phyloP scores from a whole-genome alignment of 23 tunicate species.

The Pegea sp. region DNA sequence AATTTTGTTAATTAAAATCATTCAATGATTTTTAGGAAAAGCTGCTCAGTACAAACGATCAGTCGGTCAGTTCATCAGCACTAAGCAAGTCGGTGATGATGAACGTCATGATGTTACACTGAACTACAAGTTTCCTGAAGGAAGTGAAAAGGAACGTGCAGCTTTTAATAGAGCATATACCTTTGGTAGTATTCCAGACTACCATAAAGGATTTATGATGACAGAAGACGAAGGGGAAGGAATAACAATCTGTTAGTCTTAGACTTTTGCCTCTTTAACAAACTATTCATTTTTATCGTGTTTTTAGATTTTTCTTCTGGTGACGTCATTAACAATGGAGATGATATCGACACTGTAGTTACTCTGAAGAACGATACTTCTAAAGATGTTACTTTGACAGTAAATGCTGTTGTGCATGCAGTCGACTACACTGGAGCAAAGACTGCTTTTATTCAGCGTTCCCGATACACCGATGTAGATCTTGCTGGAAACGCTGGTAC shows the following conservation, averaged over 20 bases:
- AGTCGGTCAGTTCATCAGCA: slow-evolving; percentile 81
- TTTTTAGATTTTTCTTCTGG: slow-evolving; percentile 3
- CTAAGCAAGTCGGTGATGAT: slow-evolving; percentile 69
- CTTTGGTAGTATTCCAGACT: slow-evolving; percentile 39
- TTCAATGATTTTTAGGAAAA: slow-evolving; percentile 10
- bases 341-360: slow-evolving; percentile 32
- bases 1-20: too few species aligned
- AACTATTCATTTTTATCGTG: too few species aligned
- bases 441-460: slow-evolving; percentile 41
- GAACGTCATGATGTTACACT: slow-evolving; percentile 59
- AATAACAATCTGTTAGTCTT: slow-evolving; percentile 23
- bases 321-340: slow-evolving; percentile 55
- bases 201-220: slow-evolving; percentile 65
- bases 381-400: slow-evolving; percentile 15
- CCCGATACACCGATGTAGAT: slow-evolving; percentile 23
- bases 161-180: slow-evolving; percentile 61
- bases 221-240: slow-evolving; percentile 66
- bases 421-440: slow-evolving; percentile 60
- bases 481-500: too few species aligned
- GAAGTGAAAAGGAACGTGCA: slow-evolving; percentile 31
- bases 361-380: slow-evolving; percentile 17
- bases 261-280: neutral
- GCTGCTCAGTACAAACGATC: slow-evolving; percentile 24
- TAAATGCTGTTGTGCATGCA: slow-evolving; percentile 47
- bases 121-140: slow-evolving; percentile 67